Conservation (phyloP, 92 coral and sea anemone species). For the Virgularia gustaviana region DNA sequence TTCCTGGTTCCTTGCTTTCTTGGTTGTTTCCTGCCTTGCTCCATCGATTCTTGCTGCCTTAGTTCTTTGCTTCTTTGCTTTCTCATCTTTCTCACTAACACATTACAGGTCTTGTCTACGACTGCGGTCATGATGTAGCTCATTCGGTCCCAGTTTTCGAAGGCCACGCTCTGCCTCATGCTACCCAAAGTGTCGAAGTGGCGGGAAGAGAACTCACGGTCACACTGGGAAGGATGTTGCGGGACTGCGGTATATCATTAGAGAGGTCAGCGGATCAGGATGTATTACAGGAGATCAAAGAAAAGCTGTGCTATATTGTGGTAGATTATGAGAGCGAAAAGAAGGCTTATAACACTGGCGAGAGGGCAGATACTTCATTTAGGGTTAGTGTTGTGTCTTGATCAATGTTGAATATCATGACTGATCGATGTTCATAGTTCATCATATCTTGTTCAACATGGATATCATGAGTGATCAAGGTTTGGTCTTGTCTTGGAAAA, state of each 20-base stretch:
- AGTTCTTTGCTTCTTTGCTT: not conserved
- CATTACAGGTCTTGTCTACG: slow-evolving; percentile 75
- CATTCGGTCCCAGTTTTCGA: slow-evolving; percentile 97
- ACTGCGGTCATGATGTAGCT: slow-evolving; percentile 87
- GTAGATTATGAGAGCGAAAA: slow-evolving; percentile 74
- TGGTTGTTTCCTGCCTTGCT: not conserved
- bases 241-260: slow-evolving; percentile 84
- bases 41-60: not conserved
- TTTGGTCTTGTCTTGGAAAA: not conserved
- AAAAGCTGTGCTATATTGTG: slow-evolving; percentile 85
- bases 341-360: slow-evolving; percentile 68
- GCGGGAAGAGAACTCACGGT: slow-evolving; percentile 86
- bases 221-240: slow-evolving; percentile 68
- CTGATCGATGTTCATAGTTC: too few species aligned
- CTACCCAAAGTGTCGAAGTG: slow-evolving; percentile 78
- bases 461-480: too few species aligned
- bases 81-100: not conserved
- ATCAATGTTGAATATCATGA: too few species aligned
- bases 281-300: slow-evolving; percentile 84
- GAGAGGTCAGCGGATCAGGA: slow-evolving; percentile 83
- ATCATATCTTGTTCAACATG: not conserved
- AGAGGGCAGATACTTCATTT: slow-evolving; percentile 66
- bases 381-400: slow-evolving; percentile 46
- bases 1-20: not conserved
- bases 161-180: slow-evolving; percentile 97